Base-by-base conservation (phyloP, 2,797 vertebrate genomes). In the Anabacerthia variegaticeps region DNA sequence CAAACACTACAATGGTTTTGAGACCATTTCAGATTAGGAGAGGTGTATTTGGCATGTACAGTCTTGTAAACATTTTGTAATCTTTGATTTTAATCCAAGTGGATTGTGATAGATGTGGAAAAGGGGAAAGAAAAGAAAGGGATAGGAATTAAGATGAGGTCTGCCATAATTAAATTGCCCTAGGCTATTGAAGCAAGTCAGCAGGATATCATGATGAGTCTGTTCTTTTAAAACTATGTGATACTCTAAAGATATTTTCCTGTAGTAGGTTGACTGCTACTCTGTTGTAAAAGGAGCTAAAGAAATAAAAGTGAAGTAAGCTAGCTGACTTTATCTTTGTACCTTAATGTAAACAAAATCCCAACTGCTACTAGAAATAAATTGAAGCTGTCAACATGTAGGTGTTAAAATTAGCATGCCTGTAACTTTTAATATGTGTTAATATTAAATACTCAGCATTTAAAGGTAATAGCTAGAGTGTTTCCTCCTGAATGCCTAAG, bases 61-160 rank as follows among this genome's bases (percentile, higher is more conserved):
- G 56, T 79, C 95, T 88, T 95, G 96, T 95, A 92, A 93, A 95
- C 87, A 43, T 85, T 94, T 85, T 86, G 62, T 96, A 85, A 83
- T 89, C 78, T 87, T 96, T 93, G 89, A 89, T 96, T 89, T 44
- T 86, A 92, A 84, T 95, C 89, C 83, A 93, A 90, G 76, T 69
- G 69, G 56, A 19, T 91, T 93, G 48, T 77, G 89, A 85, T 93
- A 92, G 68, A 85, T 91, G 81, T 68, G 72, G 73, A 62, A 89
- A 74, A 80, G 58, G 79, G 36, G 46, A 49, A 63, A 89, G 61
- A 80, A 80, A 88, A 91, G 68, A 94, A 80, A 82, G 37, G 62
- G 48, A 19, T 74, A 73, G 72, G 96, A 93, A 68, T 89, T 68
- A 77, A 91, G 54, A 59, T 87, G 72, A 93, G 95, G 59, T 75